Evolutionary conservation across 2,888 invertebrate genomes (phyloP), one percentile per base, ranked within the genome.

Genomic region (Steromphala cineraria): DNA sequence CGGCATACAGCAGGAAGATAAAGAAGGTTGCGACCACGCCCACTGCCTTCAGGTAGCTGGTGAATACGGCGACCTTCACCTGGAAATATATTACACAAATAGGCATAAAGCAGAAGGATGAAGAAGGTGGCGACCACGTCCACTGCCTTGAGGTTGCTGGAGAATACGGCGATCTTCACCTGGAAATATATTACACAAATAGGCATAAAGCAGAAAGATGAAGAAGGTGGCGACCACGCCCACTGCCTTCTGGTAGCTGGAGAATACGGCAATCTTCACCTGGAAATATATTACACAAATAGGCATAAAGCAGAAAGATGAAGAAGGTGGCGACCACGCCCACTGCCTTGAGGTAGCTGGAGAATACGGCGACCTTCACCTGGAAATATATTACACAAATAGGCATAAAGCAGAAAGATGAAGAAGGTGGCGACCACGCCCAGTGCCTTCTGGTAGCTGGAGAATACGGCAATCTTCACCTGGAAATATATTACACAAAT

Each of bases 61-160:
- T 95, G 94, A 98, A 99, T 0, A 99, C 98, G 83, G 94, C 94
- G 95, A 96, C 96, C 94, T 97, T 97, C 1, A 99, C 97, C 94
- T 94, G 85, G 56, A 88, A 84, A 53, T n/a, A n/a, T 55, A n/a
- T n/a, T n/a, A n/a, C n/a, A n/a, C n/a, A n/a, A n/a, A n/a, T n/a
- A n/a, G 36, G 7, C 36, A 36, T 36, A 36, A 36, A 4, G 36
- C 7, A 19, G 17, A 55, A 3, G 21, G 15, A 2, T 55, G 10
- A 7, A 17, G n/a, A 98, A 94, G 55, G 4, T 19, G 55, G 7
- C 4, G 8, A 2, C 95, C 77, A 97, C 94, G 79, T 96, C 94
- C 87, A 97, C 93, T 74, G 98, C 98, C 93, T 95, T 95, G 85
- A 98, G 94, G 93, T 99, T 99, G 93, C 97, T 96, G 89, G 96